Conservation (phyloP, 2,797 vertebrate genomes). For the Meriones psammophilus region DNA sequence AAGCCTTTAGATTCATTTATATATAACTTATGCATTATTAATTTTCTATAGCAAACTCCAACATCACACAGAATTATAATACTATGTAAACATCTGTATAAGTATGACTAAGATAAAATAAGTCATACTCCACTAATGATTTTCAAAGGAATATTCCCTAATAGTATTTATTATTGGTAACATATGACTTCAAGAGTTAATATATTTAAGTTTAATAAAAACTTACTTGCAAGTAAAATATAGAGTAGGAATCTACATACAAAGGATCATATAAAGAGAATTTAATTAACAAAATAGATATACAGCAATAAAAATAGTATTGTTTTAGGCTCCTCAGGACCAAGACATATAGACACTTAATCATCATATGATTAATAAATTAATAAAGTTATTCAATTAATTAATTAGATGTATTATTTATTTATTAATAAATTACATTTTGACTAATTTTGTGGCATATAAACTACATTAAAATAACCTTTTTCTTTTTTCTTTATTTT, state of each 20-base stretch:
- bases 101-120: conserved; percentile 53
- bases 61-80: conserved; percentile 70
- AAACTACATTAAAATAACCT: conserved; percentile 35
- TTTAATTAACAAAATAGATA: conserved; percentile 37
- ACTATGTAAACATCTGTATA: conserved; percentile 22
- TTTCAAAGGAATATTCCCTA: conserved; percentile 62
- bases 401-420: no score
- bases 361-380: background rate
- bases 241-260: background rate
- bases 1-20: conserved; percentile 72
- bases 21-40: conserved; percentile 63
- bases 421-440: no score
- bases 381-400: no score
- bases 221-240: conserved; percentile 50
- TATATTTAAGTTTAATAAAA: conserved; percentile 33
- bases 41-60: conserved; percentile 60
- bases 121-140: conserved; percentile 15
- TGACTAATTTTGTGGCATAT: background rate
- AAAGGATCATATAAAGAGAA: conserved; percentile 33
- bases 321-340: background rate
- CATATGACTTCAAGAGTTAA: conserved; percentile 50
- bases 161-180: conserved; percentile 47
- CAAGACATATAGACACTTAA: background rate
- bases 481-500: conserved; percentile 57
- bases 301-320: conserved; percentile 32